A percentile compares a stretch with the other conserved stretches of the same genome.
phyloP scores from a whole-genome alignment of 35 echinoderm and acorn worm genomes.

The Heliocidaris erythrogramma region DNA sequence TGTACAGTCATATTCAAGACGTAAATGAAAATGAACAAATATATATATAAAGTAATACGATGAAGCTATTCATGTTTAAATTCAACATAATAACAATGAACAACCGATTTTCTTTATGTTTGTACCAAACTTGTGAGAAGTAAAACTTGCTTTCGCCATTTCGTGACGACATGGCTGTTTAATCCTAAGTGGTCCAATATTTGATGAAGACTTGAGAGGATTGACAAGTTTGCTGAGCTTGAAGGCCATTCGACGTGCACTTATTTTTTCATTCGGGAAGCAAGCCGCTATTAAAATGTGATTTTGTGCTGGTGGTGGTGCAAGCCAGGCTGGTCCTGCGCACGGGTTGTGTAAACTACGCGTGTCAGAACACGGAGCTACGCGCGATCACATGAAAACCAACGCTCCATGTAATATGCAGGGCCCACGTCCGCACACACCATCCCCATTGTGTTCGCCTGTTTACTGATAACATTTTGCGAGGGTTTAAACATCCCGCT shows the following conservation, averaged over 20 bases:
- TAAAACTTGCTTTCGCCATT: background rate
- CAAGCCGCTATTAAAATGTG: slow-evolving; percentile 42
- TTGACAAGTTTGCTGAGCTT: background rate
- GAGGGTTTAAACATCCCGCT: background rate
- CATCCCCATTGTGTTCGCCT: slow-evolving; percentile 1
- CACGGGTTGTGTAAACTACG: slow-evolving; percentile 42
- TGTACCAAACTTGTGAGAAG: background rate
- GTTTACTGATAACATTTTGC: slow-evolving; percentile 39
- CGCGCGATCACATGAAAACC: slow-evolving; percentile 20
- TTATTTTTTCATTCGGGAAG: slow-evolving; percentile 19
- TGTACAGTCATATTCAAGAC: too few relatives aligned
- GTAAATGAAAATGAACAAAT: too few relatives aligned
- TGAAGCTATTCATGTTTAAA: too few relatives aligned
- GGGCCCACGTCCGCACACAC: slow-evolving; percentile 30
- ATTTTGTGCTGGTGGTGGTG: slow-evolving; percentile 16
- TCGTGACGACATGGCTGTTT: background rate
- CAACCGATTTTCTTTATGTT: background rate
- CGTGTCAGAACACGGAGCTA: background rate
- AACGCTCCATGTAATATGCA: slow-evolving; percentile 51
- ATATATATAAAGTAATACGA: too few relatives aligned
- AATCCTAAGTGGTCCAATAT: slow-evolving; percentile 4
- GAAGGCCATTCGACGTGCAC: background rate
- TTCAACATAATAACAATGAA: too few relatives aligned
- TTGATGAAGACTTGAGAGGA: slow-evolving; percentile 20
- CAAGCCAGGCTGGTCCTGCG: background rate